These are phyloP conservation scores for Melangyna quadrimaculata DNA, from an alignment of 2,888 invertebrate species.

Conservation along the genomic window DNA sequence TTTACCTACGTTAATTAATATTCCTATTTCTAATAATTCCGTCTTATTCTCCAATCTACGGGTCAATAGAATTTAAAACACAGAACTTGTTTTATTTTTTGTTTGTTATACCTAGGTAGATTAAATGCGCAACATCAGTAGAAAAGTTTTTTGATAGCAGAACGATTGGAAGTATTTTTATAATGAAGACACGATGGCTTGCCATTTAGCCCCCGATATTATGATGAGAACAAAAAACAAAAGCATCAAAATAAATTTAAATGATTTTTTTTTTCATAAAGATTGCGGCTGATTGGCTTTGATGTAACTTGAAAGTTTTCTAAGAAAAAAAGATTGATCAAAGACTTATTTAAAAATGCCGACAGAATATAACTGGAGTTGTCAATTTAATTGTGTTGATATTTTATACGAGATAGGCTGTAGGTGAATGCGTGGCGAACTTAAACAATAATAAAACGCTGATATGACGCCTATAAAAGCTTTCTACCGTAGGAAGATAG, in stretches of 20 bases:
- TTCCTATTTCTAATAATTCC: neutral
- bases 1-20: neutral
- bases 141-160: neutral
- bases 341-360: slow-evolving; percentile 66
- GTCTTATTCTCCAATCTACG: neutral
- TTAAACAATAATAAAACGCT: slow-evolving; percentile 4
- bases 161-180: neutral
- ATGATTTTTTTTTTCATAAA: neutral
- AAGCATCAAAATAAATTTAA: neutral
- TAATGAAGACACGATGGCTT: neutral
- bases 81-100: neutral
- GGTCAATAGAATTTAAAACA: neutral
- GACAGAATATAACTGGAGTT: slow-evolving; percentile 63
- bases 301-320: slow-evolving; percentile 9
- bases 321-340: slow-evolving; percentile 43
- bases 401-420: slow-evolving; percentile 40
- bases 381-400: slow-evolving; percentile 51
- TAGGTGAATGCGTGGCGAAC: slow-evolving; percentile 44
- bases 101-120: neutral
- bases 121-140: neutral
- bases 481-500: slow-evolving; percentile 7
- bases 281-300: slow-evolving; percentile 18
- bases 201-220: neutral
- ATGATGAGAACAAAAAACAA: neutral
- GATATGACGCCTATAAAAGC: neutral